These are phyloP conservation scores for Sapayoa aenigma DNA, from an alignment of 2,113 vertebrate genomes.

Conservation along the genomic window DNA sequence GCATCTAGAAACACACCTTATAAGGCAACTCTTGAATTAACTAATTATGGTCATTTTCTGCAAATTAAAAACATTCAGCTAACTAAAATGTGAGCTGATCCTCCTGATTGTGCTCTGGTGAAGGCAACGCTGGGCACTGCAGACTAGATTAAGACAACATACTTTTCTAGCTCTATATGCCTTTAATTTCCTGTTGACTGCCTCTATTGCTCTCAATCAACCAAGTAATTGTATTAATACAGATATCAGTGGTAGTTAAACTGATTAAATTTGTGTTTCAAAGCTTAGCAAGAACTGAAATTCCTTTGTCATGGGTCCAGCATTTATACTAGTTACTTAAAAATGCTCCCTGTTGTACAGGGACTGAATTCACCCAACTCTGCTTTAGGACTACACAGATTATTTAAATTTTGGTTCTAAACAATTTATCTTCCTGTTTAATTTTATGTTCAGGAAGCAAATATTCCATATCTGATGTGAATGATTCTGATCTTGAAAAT, in stretches of 20 bases:
- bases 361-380: background rate
- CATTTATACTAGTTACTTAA: background rate
- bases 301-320: background rate
- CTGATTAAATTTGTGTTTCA: background rate
- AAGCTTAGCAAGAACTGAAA: background rate
- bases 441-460: background rate
- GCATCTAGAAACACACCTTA: fast-evolving
- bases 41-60: background rate
- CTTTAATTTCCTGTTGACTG: background rate
- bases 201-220: background rate
- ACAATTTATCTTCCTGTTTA: background rate
- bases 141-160: background rate
- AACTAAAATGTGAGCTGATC: background rate
- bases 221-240: background rate
- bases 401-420: background rate
- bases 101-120: background rate
- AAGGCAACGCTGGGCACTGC: background rate
- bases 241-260: background rate
- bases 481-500: background rate
- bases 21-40: background rate
- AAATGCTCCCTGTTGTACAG: background rate
- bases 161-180: background rate
- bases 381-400: background rate
- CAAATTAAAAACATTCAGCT: background rate
- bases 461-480: background rate